These are phyloP conservation scores for Eremobia ochroleuca DNA, from an alignment of 2,888 invertebrate genomes.

Conservation along the genomic window DNA sequence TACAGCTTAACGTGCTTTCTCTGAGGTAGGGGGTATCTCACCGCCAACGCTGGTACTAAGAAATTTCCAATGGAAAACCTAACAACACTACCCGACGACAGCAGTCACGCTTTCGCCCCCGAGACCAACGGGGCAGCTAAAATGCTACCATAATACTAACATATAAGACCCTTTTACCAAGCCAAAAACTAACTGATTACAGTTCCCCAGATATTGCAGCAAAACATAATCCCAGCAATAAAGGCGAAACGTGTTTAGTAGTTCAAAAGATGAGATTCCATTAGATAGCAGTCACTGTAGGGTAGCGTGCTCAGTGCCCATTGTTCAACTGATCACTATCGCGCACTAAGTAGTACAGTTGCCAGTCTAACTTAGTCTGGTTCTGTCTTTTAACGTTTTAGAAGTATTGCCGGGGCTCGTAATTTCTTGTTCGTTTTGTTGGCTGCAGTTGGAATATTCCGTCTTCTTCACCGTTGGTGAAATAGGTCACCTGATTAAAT, in stretches of 20 bases:
- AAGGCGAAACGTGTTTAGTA: conserved; percentile 55
- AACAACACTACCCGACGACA: too few species aligned
- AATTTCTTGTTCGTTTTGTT: conserved; percentile 38
- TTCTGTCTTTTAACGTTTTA: conserved; percentile 52
- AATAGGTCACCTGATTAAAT: conserved; percentile 5
- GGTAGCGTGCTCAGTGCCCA: conserved; percentile 58
- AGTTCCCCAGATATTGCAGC: conserved; percentile 44
- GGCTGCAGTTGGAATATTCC: conserved; percentile 22
- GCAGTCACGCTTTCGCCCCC: too few species aligned
- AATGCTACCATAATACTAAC: background rate
- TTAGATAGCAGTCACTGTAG: conserved; percentile 36
- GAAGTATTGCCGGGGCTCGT: conserved; percentile 35
- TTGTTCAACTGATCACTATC: conserved; percentile 61
- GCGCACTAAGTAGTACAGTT: conserved; percentile 58
- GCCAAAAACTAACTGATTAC: conserved; percentile 36
- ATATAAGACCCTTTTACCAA: background rate
- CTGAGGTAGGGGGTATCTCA: too few species aligned
- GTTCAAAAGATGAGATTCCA: conserved; percentile 55
- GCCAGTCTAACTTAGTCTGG: conserved; percentile 48
- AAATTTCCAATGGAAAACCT: too few species aligned
- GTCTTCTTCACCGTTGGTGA: background rate
- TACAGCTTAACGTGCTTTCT: too few species aligned
- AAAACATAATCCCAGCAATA: conserved; percentile 51
- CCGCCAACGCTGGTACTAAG: too few species aligned
- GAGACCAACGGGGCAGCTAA: too few species aligned